Evolutionary conservation across 2,888 invertebrate genomes (phyloP).

Genomic region (Drosophila ustulata): DNA sequence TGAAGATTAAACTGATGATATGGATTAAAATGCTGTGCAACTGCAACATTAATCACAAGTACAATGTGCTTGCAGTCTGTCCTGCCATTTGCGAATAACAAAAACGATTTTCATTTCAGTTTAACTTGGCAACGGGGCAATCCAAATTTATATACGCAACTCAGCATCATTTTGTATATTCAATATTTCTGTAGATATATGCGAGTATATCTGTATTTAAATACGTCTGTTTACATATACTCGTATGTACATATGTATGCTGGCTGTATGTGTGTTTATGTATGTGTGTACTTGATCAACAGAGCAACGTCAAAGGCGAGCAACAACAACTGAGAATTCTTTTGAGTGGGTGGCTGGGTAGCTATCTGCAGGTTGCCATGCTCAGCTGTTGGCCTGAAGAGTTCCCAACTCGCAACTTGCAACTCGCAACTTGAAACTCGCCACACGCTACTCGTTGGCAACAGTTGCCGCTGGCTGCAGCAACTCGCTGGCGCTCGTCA

Average conservation of each 20-base stretch:
- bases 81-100: slow-evolving; percentile 60
- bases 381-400: slow-evolving; percentile 67
- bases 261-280: slow-evolving; percentile 10
- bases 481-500: slow-evolving; percentile 15
- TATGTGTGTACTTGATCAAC: slow-evolving; percentile 22
- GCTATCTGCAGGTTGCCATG: slow-evolving; percentile 46
- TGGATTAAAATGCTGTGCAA: slow-evolving; percentile 45
- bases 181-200: slow-evolving; percentile 30
- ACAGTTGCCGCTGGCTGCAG: slow-evolving; percentile 8
- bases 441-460: slow-evolving; percentile 4
- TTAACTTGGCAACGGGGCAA: slow-evolving; percentile 57
- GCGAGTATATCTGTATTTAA: neutral
- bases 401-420: neutral
- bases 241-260: too few species aligned
- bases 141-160: slow-evolving; percentile 60
- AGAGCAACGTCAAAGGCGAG: slow-evolving; percentile 61
- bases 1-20: slow-evolving; percentile 14
- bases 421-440: slow-evolving; percentile 1
- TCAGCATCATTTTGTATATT: slow-evolving; percentile 44
- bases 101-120: slow-evolving; percentile 53
- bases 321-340: slow-evolving; percentile 49
- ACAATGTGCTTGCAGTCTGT: slow-evolving; percentile 26
- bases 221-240: neutral
- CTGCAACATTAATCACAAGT: slow-evolving; percentile 51
- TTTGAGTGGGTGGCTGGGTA: slow-evolving; percentile 54